Evolutionary conservation across 2,888 invertebrate species (phyloP).

Genomic region (Holacanthella duospinosa): DNA sequence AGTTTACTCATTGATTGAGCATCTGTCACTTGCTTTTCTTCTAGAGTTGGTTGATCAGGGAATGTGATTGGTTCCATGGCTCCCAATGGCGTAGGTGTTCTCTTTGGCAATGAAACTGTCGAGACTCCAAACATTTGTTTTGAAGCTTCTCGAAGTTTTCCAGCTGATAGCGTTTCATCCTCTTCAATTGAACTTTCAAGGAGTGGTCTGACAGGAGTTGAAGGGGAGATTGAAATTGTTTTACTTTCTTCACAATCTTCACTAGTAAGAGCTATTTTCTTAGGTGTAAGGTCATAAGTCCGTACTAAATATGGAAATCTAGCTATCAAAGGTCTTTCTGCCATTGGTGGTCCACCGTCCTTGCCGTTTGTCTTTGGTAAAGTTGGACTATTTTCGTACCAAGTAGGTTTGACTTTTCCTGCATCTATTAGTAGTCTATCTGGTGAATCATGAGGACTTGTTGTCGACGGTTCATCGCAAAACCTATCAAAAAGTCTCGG

Average conservation of each 20-base stretch:
- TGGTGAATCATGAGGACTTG: not conserved
- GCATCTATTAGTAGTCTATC: not conserved
- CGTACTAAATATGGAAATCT: not conserved
- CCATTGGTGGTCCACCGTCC: not conserved
- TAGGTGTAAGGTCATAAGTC: not conserved
- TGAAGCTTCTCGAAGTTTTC: slow-evolving; percentile 4
- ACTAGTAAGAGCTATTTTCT: not conserved
- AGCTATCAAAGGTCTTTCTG: not conserved
- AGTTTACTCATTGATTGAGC: not conserved
- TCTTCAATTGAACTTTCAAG: not conserved
- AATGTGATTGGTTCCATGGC: not conserved
- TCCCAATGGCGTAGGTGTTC: not conserved
- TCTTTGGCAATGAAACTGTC: not conserved
- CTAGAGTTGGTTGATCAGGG: not conserved
- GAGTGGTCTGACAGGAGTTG: not conserved
- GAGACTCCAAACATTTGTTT: not conserved
- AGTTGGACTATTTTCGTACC: not conserved
- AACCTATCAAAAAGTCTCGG: not conserved
- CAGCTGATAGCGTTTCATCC: not conserved
- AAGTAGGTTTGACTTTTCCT: not conserved
- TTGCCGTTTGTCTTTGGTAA: not conserved
- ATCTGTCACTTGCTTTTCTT: not conserved
- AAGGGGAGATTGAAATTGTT: not conserved
- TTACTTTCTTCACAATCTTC: not conserved
- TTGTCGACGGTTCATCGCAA: not conserved